These are phyloP conservation scores for Eretmocerus hayati DNA, from an alignment of 2,888 invertebrate genomes.

Conservation along the genomic window DNA sequence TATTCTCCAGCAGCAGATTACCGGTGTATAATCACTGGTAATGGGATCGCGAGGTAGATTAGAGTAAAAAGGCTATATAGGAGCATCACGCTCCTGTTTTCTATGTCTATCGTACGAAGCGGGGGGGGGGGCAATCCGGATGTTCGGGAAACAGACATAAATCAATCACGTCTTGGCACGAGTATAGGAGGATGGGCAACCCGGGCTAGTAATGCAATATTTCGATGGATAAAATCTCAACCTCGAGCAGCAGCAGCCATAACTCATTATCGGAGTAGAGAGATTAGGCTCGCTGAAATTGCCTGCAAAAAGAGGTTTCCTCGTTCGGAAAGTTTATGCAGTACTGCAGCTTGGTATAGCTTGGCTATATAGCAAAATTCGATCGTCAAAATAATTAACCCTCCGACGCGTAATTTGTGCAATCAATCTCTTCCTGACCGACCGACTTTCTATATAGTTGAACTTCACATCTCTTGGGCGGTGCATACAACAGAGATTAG, in stretches of 20 bases:
- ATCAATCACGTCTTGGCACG: conserved; percentile 6
- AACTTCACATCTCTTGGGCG: too few species aligned
- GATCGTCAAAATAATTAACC: conserved; percentile 5
- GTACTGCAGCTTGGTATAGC: not conserved
- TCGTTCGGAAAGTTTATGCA: too few species aligned
- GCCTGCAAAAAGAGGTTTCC: conserved; percentile 1
- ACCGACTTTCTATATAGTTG: too few species aligned
- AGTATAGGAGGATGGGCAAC: too few species aligned
- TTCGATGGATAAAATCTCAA: conserved; percentile 3
- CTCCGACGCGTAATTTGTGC: conserved; percentile 1
- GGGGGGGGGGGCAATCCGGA: conserved; percentile 3
- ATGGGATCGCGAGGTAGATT: too few species aligned
- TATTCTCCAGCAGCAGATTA: too few species aligned
- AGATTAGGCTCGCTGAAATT: not conserved
- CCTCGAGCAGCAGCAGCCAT: too few species aligned
- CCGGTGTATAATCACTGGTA: too few species aligned
- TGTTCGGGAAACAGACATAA: conserved; percentile 2
- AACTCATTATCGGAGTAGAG: conserved; percentile 5
- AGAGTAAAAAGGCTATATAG: too few species aligned
- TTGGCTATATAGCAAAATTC: not conserved
- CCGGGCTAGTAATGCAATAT: not conserved
- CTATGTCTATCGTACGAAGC: too few species aligned
- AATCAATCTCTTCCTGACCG: conserved; percentile 1
- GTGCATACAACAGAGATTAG: too few species aligned
- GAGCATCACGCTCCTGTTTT: too few species aligned